Conservation (phyloP, 1,140 invertebrate genomes). For the Leptinotarsa texana region DNA sequence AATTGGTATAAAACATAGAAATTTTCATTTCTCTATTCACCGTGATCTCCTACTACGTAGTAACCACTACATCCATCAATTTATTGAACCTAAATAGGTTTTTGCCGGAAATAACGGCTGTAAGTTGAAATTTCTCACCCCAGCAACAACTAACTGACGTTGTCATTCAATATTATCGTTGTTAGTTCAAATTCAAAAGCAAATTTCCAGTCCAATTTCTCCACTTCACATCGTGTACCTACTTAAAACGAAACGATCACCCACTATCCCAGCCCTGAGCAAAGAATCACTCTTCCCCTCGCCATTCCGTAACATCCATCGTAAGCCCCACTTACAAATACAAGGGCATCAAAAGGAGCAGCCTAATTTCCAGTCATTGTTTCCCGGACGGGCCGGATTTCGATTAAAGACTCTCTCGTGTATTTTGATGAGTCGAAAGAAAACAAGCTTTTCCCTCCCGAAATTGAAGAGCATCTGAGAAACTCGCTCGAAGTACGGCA, state of each 20-base stretch:
- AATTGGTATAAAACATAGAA: too few relatives aligned
- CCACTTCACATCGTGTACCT: not conserved
- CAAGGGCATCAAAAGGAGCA: slow-evolving; percentile 12
- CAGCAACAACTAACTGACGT: too few relatives aligned
- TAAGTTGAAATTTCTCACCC: too few relatives aligned
- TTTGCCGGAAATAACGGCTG: too few relatives aligned
- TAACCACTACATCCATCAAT: too few relatives aligned
- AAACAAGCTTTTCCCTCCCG: not conserved
- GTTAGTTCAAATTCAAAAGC: not conserved
- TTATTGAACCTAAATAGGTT: not conserved
- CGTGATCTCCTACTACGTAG: too few relatives aligned
- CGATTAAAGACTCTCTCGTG: slow-evolving; percentile 15
- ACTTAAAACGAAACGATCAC: not conserved
- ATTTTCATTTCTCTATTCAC: too few relatives aligned
- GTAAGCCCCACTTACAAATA: not conserved
- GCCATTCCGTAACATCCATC: not conserved
- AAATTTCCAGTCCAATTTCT: not conserved
- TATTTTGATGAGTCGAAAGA: slow-evolving; percentile 13
- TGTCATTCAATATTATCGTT: too few relatives aligned
- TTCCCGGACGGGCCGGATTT: slow-evolving; percentile 7
- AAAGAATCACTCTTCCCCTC: not conserved
- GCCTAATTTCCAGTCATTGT: slow-evolving; percentile 16
- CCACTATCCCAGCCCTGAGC: not conserved
- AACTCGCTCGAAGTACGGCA: not conserved
- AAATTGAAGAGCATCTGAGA: not conserved